phyloP scores from a whole-genome alignment of 1,140 invertebrate genomes.

The Mercenaria mercenaria region DNA sequence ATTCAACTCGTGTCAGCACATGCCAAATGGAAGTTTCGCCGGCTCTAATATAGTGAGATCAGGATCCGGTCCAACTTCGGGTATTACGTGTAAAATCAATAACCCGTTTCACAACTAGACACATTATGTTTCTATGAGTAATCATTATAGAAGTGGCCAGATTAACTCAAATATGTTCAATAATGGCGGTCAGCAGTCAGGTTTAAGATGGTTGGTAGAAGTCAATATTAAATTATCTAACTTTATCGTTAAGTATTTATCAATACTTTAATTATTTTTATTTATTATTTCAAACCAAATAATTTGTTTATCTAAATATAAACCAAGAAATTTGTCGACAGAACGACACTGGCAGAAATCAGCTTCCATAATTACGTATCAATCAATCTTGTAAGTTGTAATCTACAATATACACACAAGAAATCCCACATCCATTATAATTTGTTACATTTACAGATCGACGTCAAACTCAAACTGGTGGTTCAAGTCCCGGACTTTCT shows the following conservation, averaged over 20 bases:
- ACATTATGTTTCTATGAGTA: neutral
- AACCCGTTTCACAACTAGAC: neutral
- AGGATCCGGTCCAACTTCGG: neutral
- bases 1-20: conserved; percentile 7
- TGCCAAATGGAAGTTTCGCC: neutral
- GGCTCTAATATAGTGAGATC: neutral
- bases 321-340: no score
- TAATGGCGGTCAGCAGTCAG: neutral
- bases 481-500: neutral
- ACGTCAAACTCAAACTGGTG: neutral
- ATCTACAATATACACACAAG: no score
- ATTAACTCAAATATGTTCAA: conserved; percentile 10
- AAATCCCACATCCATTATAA: no score
- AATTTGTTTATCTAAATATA: no score
- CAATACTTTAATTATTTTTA: no score
- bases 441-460: neutral
- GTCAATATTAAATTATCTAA: conserved; percentile 4
- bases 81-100: neutral
- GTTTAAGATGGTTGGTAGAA: neutral
- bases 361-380: no score
- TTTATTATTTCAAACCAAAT: no score
- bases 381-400: no score
- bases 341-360: no score
- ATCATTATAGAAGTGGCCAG: neutral
- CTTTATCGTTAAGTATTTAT: no score